Percentiles rank a stretch among this genome's conserved stretches.
These are phyloP conservation scores for Trichoplusia ni DNA, from an alignment of 1,140 invertebrate genomes.

Conservation along the genomic window DNA sequence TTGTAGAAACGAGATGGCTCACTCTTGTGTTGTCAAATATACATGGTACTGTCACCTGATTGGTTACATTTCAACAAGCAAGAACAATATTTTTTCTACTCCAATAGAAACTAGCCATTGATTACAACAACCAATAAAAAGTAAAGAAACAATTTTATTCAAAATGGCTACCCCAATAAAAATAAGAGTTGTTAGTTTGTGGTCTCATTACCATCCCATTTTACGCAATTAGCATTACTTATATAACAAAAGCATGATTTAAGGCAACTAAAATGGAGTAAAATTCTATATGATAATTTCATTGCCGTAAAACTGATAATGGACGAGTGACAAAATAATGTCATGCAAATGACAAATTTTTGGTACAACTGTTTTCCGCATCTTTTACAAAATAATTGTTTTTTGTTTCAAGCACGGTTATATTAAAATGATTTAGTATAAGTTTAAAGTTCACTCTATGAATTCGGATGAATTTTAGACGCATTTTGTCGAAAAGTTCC, in stretches of 20 bases:
- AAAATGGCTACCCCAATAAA: conserved; percentile 31
- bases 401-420: conserved; percentile 4
- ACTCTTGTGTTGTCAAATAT: conserved; percentile 21
- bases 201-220: not conserved
- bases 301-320: not conserved
- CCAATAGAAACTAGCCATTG: not conserved
- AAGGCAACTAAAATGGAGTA: not conserved
- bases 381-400: conserved; percentile 18
- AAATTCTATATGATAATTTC: not conserved
- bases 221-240: not conserved
- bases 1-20: conserved; percentile 39
- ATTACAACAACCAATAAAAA: conserved; percentile 1
- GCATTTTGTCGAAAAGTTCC: conserved; percentile 47
- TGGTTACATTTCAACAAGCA: not conserved
- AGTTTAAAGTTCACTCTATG: conserved; percentile 22
- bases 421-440: conserved; percentile 21
- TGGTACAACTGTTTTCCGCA: conserved; percentile 20
- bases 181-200: not conserved
- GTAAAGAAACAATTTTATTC: conserved; percentile 1
- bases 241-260: not conserved
- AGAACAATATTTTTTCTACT: not conserved
- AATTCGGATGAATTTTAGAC: conserved; percentile 49
- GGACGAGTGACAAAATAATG: not conserved
- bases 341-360: conserved; percentile 34
- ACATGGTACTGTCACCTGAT: not conserved